These are phyloP conservation scores for Enteromius anoplus DNA, from an alignment of 2,797 vertebrate genomes.

Conservation along the genomic window DNA sequence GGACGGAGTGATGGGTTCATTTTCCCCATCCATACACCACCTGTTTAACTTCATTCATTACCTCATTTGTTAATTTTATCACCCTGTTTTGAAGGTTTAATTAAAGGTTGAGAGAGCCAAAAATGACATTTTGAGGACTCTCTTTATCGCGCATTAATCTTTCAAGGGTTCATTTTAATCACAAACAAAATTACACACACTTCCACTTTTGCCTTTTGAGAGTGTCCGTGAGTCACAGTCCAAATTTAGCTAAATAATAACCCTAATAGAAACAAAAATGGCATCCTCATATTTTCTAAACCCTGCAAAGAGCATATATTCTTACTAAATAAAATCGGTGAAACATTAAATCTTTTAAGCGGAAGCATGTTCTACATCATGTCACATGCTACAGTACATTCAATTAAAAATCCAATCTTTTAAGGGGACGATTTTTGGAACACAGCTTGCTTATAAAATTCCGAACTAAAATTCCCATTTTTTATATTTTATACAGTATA, in stretches of 20 bases:
- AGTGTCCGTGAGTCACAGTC: neutral
- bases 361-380: neutral
- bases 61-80: constrained; percentile 84
- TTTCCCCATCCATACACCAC: constrained; percentile 81
- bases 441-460: neutral
- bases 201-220: constrained; percentile 1
- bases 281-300: neutral
- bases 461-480: neutral
- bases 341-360: neutral
- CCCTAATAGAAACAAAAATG: neutral
- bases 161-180: constrained; percentile 61
- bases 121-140: constrained; percentile 79
- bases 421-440: neutral
- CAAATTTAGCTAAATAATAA: neutral
- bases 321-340: neutral
- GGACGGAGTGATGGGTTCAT: constrained; percentile 83
- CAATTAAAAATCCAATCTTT: no score
- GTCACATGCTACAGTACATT: neutral
- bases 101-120: constrained; percentile 79
- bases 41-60: constrained; percentile 83
- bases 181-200: constrained; percentile 44
- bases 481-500: neutral
- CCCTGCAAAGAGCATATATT: neutral
- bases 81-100: constrained; percentile 77
- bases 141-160: constrained; percentile 65